Base-by-base conservation (phyloP, 2,888 invertebrate genomes). In the Argyresthia albistria region DNA sequence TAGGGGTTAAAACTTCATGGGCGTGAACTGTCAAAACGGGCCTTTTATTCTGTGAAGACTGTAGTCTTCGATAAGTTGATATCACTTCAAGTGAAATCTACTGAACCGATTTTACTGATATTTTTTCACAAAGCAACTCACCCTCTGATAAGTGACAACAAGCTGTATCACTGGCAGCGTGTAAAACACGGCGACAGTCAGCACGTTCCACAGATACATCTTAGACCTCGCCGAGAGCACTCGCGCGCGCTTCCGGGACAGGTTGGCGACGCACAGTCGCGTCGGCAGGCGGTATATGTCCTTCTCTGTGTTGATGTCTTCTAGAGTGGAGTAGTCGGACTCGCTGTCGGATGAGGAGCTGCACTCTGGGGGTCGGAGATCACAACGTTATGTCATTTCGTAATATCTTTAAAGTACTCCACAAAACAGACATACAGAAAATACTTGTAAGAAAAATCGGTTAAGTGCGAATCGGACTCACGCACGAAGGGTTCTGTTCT, bases 101-200 rank as follows among this genome's bases (percentile, higher is more conserved):
- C 25, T 25, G 25, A 25, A 25, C 43, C 3, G 15, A 14, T 15
- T 46, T 46, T 1, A 1, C 12, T 10, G 8, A 35, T 0, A 12
- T 8, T 36, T 25, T n/a, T n/a, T n/a, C n/a, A n/a, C n/a, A n/a
- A 4, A n/a, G n/a, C 0, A 62, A n/a, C 76, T 68, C 60, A 90
- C 93, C 88, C 88, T 80, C 64, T 96, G 95, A 70, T 95, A 95
- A 0, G 94, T 95, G 48, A 95, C 88, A 0, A 97, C 95, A 1
- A 97, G 84, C 66, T 97, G 97, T 51, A 96, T 89, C 0, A 95
- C 96, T 0, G 97, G 97, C 50, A 97, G 76, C 0, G 93, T 93
- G 77, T 97, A 97, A 75, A 97, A 97, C 12, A 96, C 89, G 0
- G 95, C 92, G 6, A 97, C 92, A 0, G 95, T 95, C 1, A 93